Base-by-base conservation (phyloP, 2,113 vertebrate genomes). In the Hemibagrus wyckioides region DNA sequence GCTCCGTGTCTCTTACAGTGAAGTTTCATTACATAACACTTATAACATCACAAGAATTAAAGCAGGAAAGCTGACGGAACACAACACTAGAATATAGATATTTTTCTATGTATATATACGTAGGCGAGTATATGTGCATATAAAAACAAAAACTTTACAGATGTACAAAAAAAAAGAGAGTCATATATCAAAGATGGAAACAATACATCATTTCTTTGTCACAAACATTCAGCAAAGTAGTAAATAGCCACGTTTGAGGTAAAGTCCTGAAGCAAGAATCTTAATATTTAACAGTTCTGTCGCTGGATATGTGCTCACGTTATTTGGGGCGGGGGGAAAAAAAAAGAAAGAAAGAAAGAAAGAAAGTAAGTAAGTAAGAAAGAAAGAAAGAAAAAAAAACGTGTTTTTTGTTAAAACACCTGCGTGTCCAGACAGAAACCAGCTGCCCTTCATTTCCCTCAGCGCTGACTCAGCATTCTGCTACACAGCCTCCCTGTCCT, bases 121-220 rank as follows among this genome's bases (percentile, higher is more conserved):
- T 23, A 8, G 48, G 17, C n/a, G 1, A 13, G 10, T 23, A 23
- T 13, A 6, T 56, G 10, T 36, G 15, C 30, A 82, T 6, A 75
- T 56, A 59, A 82, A 88, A 28, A 67, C 41, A 54, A 80, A 84
- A n/a, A 82, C 19, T 87, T 84, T 81, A 87, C 77, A 89, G 82
- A 52, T 88, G 73, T 93, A 94, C 90, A 94, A 93, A 94, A 86
- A 86, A 88, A 71, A 91, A 83, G 44, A 83, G 44, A 48, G 39
- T 48, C 82, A 71, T 17, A 82, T 83, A 86, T 69, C 80, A 65
- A 84, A 90, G 80, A 92, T 71, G 86, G 71, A 92, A 36, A 82
- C 39, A 61, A 86, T 61, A 83, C 52, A 86, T 56, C 56, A 56
- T 89, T 82, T 89, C 54, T 33, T 79, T 30, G 50, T 54, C 57